Evolutionary conservation across 2,888 invertebrate genomes (phyloP).

Genomic region (Temnothorax unifasciatus): DNA sequence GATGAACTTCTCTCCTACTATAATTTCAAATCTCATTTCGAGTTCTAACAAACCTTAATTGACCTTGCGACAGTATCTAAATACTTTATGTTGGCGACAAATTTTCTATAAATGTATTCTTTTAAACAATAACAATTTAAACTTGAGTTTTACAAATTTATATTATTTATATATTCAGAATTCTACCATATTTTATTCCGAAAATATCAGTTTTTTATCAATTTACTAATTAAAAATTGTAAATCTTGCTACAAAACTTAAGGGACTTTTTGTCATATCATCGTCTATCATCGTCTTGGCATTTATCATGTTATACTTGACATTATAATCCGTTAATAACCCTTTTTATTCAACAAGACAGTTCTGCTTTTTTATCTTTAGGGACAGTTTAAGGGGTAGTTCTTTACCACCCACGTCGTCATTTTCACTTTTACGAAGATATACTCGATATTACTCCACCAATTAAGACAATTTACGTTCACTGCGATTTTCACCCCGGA

Average conservation of each 20-base stretch:
- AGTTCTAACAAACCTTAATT: neutral
- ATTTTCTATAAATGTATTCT: neutral
- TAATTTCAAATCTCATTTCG: conserved; percentile 12
- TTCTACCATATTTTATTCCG: neutral
- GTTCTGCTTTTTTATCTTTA: neutral
- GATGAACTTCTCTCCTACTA: neutral
- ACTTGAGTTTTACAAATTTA: neutral
- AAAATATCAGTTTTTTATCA: neutral
- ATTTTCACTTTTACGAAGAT: conserved; percentile 13
- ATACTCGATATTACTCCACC: conserved; percentile 1
- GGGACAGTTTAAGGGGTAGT: neutral
- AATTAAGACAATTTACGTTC: conserved; percentile 38
- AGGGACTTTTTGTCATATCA: neutral
- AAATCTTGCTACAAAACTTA: neutral
- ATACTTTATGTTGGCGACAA: neutral
- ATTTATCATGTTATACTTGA: neutral
- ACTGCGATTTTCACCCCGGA: conserved; percentile 28
- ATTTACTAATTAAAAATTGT: neutral
- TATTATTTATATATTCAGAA: neutral
- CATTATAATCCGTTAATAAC: neutral
- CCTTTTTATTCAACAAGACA: neutral
- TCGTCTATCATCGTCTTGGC: neutral
- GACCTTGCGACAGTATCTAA: neutral
- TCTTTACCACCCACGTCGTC: neutral
- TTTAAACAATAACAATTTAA: neutral